phyloP scores from a whole-genome alignment of 1,140 invertebrate genomes.

The Brachionus rubens region DNA sequence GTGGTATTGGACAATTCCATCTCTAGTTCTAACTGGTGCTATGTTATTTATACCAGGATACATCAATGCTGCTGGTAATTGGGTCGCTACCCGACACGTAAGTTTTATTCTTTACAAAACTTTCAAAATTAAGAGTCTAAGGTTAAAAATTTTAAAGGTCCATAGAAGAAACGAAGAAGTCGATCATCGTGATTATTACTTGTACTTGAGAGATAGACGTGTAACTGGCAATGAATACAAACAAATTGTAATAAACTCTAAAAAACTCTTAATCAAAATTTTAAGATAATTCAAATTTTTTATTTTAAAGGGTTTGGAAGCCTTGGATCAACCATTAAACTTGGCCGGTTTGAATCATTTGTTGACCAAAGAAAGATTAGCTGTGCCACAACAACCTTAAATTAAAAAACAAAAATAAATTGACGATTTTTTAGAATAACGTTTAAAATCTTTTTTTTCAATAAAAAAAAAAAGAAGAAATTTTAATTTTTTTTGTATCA shows the following conservation, averaged over 20 bases:
- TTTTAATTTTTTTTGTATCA: neutral
- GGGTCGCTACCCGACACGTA: conserved; percentile 41
- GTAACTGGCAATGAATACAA: conserved; percentile 42
- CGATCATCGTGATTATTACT: conserved; percentile 36
- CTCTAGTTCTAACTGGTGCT: conserved; percentile 31
- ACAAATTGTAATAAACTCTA: conserved; percentile 5
- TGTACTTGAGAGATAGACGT: conserved; percentile 39
- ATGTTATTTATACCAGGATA: conserved; percentile 12
- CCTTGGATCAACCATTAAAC: conserved; percentile 26
- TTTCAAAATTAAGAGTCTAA: neutral
- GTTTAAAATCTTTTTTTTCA: conserved; percentile 19
- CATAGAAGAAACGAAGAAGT: conserved; percentile 43
- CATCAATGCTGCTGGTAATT: conserved; percentile 40
- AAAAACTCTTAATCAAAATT: neutral
- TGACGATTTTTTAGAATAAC: neutral
- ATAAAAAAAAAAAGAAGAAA: neutral
- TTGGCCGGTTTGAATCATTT: conserved; percentile 29
- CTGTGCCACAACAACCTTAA: conserved; percentile 24
- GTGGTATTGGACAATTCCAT: conserved; percentile 44
- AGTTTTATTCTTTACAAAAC: neutral
- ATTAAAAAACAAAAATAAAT: neutral
- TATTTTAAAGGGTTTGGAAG: conserved; percentile 32
- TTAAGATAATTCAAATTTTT: no score
- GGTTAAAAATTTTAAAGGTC: neutral
- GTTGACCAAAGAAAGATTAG: conserved; percentile 27